A percentile compares a stretch with the other conserved stretches of the same genome.
Evolutionary conservation across 2,888 invertebrate genomes (phyloP).

Genomic region (Tenthredo distinguenda): DNA sequence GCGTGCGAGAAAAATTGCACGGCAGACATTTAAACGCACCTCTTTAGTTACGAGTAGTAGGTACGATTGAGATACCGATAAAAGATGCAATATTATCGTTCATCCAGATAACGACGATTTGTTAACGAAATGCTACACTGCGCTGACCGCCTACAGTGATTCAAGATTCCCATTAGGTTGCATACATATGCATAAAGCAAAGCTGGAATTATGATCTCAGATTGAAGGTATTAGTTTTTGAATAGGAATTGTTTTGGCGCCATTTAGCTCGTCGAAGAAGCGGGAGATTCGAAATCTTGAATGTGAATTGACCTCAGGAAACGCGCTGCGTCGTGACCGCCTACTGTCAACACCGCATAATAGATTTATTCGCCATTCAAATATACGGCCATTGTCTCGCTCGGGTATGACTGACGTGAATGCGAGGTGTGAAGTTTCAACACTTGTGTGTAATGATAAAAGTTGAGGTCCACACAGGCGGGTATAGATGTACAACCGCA

Average conservation of each 20-base stretch:
- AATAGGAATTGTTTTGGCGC: not conserved
- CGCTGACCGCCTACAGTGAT: not conserved
- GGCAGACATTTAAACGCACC: not conserved
- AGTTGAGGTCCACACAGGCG: not conserved
- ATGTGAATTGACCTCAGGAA: conserved; percentile 30
- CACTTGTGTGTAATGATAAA: conserved; percentile 23
- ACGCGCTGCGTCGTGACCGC: conserved; percentile 43
- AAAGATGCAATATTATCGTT: not conserved
- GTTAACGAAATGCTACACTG: not conserved
- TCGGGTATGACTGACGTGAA: conserved; percentile 13
- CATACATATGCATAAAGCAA: not conserved
- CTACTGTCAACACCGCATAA: conserved; percentile 42
- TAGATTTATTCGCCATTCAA: conserved; percentile 48
- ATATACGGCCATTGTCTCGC: conserved; percentile 34
- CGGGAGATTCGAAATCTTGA: conserved; percentile 10
- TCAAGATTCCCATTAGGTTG: not conserved
- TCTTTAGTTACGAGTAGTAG: not conserved
- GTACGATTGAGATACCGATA: not conserved
- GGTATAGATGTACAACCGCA: not conserved
- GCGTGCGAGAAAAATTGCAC: conserved; percentile 33
- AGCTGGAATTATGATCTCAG: not conserved
- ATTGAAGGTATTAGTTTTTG: not conserved
- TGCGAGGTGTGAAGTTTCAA: conserved; percentile 41
- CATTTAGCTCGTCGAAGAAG: not conserved
- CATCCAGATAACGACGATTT: not conserved